Evolutionary conservation across 2,797 vertebrate genomes (phyloP), one percentile per base, ranked within the genome.

Genomic region (Cheirogaleus major): DNA sequence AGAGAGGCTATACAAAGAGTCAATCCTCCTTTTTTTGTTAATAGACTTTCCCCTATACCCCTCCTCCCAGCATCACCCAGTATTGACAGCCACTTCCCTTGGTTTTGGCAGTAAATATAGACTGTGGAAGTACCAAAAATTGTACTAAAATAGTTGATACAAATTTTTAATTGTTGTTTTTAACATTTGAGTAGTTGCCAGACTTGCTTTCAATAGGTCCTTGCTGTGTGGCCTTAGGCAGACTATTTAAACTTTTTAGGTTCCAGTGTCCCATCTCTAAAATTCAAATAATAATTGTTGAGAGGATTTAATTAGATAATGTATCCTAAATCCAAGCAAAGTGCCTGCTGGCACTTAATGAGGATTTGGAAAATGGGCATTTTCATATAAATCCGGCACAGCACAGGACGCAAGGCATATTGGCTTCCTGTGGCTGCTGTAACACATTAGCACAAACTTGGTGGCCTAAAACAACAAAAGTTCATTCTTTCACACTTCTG

Each of bases 101-200:
- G 63, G 14, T 80, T 76, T 55, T 30, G 73, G 43, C 15, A 65
- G 7, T 61, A 76, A 32, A 59, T 41, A 50, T 2, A 61, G 41
- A 43, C 23, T n/a, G 63, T 57, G 41, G 67, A 96, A 93, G 35
- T 63, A 95, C 89, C 11, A 45, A 91, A 82, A 41, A 59, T 63
- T 61, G 13, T 27, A 55, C 45, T 79, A 80, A 91, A 92, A 80
- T 73, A 61, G 57, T 92, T 50, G 38, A 79, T 41, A n/a, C 81
- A 27, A n/a, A 70, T n/a, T 93, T 89, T 61, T 69, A 70, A 90
- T 83, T 41, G 25, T 27, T 67, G 80, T 79, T 83, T 95, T 78
- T 43, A 94, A 67, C 32, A 50, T 73, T 27, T 76, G 80, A 89
- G 17, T 76, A 57, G 11, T 81, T 63, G 48, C 12, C 52, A 43